Evolutionary conservation across 2,113 vertebrate genomes (phyloP), one percentile per base, ranked within the genome.

Genomic region (Patagioenas fasciata): DNA sequence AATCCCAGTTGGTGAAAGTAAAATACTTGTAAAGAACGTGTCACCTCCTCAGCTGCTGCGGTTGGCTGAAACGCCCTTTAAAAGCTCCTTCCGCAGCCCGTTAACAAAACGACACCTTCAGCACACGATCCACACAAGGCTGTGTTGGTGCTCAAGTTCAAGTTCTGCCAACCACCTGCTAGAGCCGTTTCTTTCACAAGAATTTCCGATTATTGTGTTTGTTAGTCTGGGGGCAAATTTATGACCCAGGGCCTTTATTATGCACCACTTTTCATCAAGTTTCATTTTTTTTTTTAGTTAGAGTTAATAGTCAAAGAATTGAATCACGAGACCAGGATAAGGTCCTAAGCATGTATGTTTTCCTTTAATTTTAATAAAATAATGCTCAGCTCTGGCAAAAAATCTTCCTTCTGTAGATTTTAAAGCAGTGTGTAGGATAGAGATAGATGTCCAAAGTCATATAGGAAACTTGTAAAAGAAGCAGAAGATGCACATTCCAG

Each of bases 1-100:
- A 80, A 72, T 44, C 93, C 91, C 91, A 69, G 62, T 90, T 47
- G 82, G 88, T 72, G 79, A 60, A 80, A 95, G 75, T 53, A 61
- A 95, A 93, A 90, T 18, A 47, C 95, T 92, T 83, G 89, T 88
- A 93, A 96, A 95, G 85, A 80, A 70, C 16, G 0, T 61, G 64
- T 77, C 89, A 88, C 83, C 89, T 95, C 80, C 80, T 82, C 83
- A 38, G 79, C 80, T 58, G 75, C 85, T 48, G 80, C 2, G 92
- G 84, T 51, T 69, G 80, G 58, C 8, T 40, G 58, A 23, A 70
- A 24, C 0, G 11, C 4, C 9, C 10, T 60, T 26, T 72, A 87
- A 80, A 38, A 85, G 73, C 51, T 56, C 8, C 77, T 89, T 82
- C 60, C n/a, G 4, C 81, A 42, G 86, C 44, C 82, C 24, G 67